Base-by-base conservation (phyloP, 2,797 vertebrate genomes). In the Cuculus canorus region DNA sequence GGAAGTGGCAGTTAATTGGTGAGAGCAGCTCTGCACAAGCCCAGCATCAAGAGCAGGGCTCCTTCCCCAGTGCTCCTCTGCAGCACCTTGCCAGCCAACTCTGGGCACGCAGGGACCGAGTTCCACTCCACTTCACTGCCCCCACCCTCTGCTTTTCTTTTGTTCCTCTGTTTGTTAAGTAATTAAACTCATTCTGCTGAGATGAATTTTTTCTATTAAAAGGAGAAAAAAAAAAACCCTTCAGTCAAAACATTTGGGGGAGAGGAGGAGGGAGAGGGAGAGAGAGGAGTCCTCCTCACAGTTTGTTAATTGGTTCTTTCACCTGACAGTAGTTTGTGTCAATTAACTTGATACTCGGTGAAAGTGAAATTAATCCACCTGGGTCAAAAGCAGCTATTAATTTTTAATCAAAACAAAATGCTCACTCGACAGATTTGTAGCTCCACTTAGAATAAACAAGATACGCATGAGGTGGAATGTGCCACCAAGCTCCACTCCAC, bases 341-440 rank as follows among this genome's bases (percentile, higher is more conserved):
- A 98, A 98, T 98, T 98, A 98, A 96, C 96, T 97, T 97, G 96
- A 97, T 96, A 97, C 97, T 98, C 77, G 93, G 88, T 95, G 97
- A 97, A 98, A 98, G 96, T 97, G 97, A 98, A 97, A 97, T 98
- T 97, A 98, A 98, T 97, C 97, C 97, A 97, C 97, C 93, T 97
- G 96, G 97, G 97, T 97, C 97, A 98, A 97, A 98, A 97, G 96
- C 95, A 97, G 97, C 97, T 98, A 98, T 98, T 98, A 98, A 98
- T 98, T 98, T 98, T 98, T 98, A 98, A 98, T 98, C 97, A 97
- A 97, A 98, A 97, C 96, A 97, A 97, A 97, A 96, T 95, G 97
- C 97, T 98, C 94, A 97, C 97, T 97, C 94, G 57, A 96, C 97
- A 97, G 83, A 97, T 97, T 95, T 96, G 96, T 95, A 96, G 94